These are phyloP conservation scores for Mycteria americana DNA, from an alignment of 2,797 vertebrate species.

Conservation along the genomic window DNA sequence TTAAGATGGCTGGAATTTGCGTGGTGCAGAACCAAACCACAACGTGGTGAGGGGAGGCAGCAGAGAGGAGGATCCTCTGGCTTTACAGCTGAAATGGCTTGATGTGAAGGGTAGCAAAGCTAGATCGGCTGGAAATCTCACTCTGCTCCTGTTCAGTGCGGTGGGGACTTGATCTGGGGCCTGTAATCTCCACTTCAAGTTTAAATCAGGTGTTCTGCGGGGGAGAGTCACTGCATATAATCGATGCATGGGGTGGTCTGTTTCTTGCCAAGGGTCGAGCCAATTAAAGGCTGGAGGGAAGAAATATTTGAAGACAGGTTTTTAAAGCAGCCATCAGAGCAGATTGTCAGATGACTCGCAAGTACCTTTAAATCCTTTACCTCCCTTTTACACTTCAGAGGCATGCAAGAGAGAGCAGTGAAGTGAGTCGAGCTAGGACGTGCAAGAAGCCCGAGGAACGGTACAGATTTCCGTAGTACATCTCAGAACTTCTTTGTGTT, in stretches of 20 bases:
- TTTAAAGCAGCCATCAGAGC: not conserved
- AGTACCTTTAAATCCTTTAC: not conserved
- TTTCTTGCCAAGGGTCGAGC: not conserved
- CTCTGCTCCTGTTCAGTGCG: not conserved
- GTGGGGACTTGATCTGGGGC: not conserved
- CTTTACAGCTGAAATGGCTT: not conserved
- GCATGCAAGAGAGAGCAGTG: not conserved
- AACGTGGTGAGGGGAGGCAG: not conserved
- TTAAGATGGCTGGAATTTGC: not conserved
- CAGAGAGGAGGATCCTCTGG: not conserved
- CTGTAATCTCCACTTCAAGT: not conserved
- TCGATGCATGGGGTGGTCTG: accelerated
- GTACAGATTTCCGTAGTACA: accelerated
- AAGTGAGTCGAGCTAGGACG: not conserved
- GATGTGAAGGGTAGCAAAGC: not conserved
- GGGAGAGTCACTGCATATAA: not conserved
- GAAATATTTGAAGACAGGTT: not conserved
- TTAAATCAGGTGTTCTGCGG: not conserved
- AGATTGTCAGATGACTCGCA: not conserved
- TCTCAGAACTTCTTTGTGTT: not conserved
- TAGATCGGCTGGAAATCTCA: not conserved
- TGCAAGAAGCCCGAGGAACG: accelerated
- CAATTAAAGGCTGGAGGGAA: not conserved
- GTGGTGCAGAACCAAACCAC: not conserved
- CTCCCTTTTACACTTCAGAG: not conserved